Conservation (phyloP, 2,797 vertebrate species). For the Xyrichtys novacula region DNA sequence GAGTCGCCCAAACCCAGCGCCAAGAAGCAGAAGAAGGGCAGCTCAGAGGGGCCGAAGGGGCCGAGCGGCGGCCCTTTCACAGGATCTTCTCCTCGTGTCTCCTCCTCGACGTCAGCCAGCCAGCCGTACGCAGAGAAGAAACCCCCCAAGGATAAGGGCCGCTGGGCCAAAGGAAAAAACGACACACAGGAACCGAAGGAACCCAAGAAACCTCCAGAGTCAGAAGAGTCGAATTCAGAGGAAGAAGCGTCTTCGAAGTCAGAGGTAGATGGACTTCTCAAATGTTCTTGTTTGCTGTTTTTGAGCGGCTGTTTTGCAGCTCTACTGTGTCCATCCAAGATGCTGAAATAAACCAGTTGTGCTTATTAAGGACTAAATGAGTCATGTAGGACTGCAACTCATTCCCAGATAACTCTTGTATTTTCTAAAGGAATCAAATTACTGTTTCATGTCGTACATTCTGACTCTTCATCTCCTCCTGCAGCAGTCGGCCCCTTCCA, state of each 20-base stretch:
- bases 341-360: too few relatives aligned
- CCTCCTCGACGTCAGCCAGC: slow-evolving; percentile 72
- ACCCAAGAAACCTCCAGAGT: slow-evolving; percentile 90
- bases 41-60: slow-evolving; percentile 89
- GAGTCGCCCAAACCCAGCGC: slow-evolving; percentile 95
- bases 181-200: slow-evolving; percentile 91
- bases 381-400: too few relatives aligned
- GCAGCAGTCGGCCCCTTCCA: slow-evolving; percentile 92
- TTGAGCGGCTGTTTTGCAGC: not conserved
- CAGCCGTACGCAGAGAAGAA: slow-evolving; percentile 90
- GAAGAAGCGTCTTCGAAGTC: slow-evolving; percentile 97
- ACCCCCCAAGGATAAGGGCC: slow-evolving; percentile 91
- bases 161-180: slow-evolving; percentile 88
- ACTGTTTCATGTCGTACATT: too few relatives aligned
- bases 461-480: not conserved
- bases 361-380: too few relatives aligned
- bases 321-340: not conserved
- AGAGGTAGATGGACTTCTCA: slow-evolving; percentile 87
- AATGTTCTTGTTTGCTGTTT: not conserved
- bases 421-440: too few relatives aligned
- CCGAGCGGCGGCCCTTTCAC: slow-evolving; percentile 76
- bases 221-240: slow-evolving; percentile 95
- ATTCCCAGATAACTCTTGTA: too few relatives aligned
- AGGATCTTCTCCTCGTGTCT: slow-evolving; percentile 89
- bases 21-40: slow-evolving; percentile 96